Percentiles rank a stretch among this genome's conserved stretches.
Evolutionary conservation across 1,140 invertebrate species (phyloP).

Genomic region (Globodera ellingtonae): DNA sequence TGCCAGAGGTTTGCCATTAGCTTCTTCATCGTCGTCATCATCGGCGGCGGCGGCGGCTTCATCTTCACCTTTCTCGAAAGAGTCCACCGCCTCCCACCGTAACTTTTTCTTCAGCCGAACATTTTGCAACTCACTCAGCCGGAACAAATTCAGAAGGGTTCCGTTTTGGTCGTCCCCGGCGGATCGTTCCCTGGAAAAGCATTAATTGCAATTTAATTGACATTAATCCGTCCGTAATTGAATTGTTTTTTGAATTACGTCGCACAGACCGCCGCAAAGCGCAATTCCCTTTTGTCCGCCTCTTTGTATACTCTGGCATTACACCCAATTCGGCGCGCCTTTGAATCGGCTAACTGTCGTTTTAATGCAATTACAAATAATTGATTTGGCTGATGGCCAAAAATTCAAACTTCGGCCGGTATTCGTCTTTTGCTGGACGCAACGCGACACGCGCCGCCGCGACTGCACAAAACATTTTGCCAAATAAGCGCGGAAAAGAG

Average conservation of each 20-base stretch:
- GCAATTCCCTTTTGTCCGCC: not conserved
- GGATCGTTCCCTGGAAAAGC: not conserved
- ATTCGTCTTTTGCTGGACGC: not conserved
- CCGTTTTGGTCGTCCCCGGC: not conserved
- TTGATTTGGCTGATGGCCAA: not conserved
- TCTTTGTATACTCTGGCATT: slow-evolving; percentile 8
- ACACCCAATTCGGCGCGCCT: slow-evolving; percentile 15
- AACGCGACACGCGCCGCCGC: slow-evolving; percentile 4
- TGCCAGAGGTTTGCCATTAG: not conserved
- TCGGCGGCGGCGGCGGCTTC: not conserved
- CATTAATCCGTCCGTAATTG: not conserved
- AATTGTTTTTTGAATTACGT: slow-evolving; percentile 2
- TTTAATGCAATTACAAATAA: not conserved
- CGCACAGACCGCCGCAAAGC: slow-evolving; percentile 18
- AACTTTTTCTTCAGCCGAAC: not conserved
- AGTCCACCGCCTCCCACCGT: slow-evolving; percentile 7
- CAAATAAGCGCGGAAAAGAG: slow-evolving; percentile 2
- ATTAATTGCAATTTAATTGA: not conserved
- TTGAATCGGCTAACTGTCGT: slow-evolving; percentile 13
- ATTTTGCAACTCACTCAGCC: slow-evolving; percentile 3
- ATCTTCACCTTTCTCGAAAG: not conserved
- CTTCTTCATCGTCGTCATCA: not conserved
- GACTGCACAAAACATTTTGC: slow-evolving; percentile 9
- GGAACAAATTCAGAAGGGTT: not conserved
- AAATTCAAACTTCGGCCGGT: slow-evolving; percentile 10